These are phyloP conservation scores for Andricus grossulariae DNA, from an alignment of 1,140 invertebrate species.

Conservation along the genomic window DNA sequence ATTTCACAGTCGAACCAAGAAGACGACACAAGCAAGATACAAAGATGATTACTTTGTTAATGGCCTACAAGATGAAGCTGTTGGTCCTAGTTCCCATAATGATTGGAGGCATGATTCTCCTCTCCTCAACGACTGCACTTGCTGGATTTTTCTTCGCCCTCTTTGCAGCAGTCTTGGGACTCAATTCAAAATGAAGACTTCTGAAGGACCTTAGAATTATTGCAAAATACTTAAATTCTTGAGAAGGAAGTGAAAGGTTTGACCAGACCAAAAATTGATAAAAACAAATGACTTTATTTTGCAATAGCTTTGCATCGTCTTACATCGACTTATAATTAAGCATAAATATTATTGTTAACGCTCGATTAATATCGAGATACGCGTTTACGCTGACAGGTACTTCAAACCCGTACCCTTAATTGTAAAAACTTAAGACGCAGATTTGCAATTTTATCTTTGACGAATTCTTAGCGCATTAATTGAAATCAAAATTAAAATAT, in stretches of 20 bases:
- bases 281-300: constrained; percentile 61
- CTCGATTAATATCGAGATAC: constrained; percentile 46
- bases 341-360: constrained; percentile 53
- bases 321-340: constrained; percentile 52
- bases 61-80: constrained; percentile 90
- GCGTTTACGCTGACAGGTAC: constrained; percentile 46
- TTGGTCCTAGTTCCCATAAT: constrained; percentile 85
- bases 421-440: no score
- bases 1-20: constrained; percentile 54
- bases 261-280: constrained; percentile 41
- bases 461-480: no score
- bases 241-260: constrained; percentile 36
- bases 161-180: constrained; percentile 81
- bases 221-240: not conserved
- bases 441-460: no score
- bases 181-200: constrained; percentile 61
- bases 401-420: constrained; percentile 31
- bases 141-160: constrained; percentile 91
- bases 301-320: constrained; percentile 49
- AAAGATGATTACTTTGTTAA: constrained; percentile 83
- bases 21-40: constrained; percentile 79
- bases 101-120: constrained; percentile 83
- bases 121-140: constrained; percentile 85
- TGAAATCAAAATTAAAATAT: no score
- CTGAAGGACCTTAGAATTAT: constrained; percentile 33